Evolutionary conservation across 1,140 invertebrate genomes (phyloP).

Genomic region (Zaprionus nigranus): DNA sequence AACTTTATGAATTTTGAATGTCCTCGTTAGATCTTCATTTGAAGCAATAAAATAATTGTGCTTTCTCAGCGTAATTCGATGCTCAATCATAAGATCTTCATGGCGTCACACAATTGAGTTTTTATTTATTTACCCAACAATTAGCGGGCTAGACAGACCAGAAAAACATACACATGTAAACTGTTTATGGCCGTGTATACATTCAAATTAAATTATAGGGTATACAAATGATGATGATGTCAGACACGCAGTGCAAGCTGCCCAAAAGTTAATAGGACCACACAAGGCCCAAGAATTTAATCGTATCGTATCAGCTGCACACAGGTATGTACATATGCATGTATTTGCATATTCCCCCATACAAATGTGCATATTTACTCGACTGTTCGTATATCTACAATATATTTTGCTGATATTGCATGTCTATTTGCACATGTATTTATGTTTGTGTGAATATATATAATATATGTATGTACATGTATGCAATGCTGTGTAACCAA

Average conservation of each 20-base stretch:
- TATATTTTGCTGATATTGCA: conserved; percentile 17
- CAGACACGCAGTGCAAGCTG: conserved; percentile 18
- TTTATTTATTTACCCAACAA: conserved; percentile 11
- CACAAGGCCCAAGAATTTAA: neutral
- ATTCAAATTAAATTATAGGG: neutral
- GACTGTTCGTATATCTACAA: neutral
- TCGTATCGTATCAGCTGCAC: neutral
- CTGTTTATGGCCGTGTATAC: neutral
- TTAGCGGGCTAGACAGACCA: conserved; percentile 5
- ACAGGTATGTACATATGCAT: neutral
- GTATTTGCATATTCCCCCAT: neutral
- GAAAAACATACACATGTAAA: neutral
- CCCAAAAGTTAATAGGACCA: conserved; percentile 14
- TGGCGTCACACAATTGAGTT: conserved; percentile 2
- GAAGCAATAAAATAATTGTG: neutral
- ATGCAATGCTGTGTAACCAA: neutral
- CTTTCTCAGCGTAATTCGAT: neutral
- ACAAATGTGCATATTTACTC: conserved; percentile 6
- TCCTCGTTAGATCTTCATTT: neutral
- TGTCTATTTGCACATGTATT: conserved; percentile 14
- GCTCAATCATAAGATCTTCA: neutral
- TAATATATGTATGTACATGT: neutral
- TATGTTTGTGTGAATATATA: neutral
- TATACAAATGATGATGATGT: conserved; percentile 1
- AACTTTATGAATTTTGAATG: too few relatives aligned